phyloP scores from a whole-genome alignment of 2,797 vertebrate genomes.

The Rachycentron canadum region DNA sequence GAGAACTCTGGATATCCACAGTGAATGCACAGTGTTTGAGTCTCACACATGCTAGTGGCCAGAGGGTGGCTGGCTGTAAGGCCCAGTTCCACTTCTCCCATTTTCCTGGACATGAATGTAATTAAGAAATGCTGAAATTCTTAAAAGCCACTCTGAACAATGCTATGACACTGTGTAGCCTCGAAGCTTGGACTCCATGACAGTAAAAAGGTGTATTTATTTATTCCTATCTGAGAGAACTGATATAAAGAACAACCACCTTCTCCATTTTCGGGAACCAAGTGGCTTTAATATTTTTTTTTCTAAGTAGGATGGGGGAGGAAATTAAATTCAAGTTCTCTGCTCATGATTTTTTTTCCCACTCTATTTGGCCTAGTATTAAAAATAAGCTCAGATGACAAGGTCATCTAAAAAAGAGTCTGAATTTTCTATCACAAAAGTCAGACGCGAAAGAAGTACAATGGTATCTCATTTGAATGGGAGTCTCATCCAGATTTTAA shows the following conservation, averaged over 20 bases:
- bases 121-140: conserved; percentile 79
- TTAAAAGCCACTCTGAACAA: conserved; percentile 84
- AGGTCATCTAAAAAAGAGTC: conserved; percentile 44
- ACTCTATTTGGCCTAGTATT: conserved; percentile 67
- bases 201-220: conserved; percentile 86
- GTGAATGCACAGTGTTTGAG: conserved; percentile 48
- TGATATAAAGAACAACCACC: conserved; percentile 75
- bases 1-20: conserved; percentile 75
- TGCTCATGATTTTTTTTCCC: conserved; percentile 38
- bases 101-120: conserved; percentile 87
- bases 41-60: conserved; percentile 58
- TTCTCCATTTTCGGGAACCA: conserved; percentile 62
- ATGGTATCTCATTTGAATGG: conserved; percentile 62
- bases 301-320: conserved; percentile 34
- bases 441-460: conserved; percentile 45
- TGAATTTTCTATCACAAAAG: conserved; percentile 39
- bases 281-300: conserved; percentile 63
- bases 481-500: conserved; percentile 64
- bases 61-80: conserved; percentile 51
- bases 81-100: conserved; percentile 53
- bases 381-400: conserved; percentile 63
- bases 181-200: conserved; percentile 73
- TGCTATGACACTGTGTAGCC: conserved; percentile 83
- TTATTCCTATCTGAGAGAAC: conserved; percentile 83
- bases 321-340: conserved; percentile 49